Base-by-base conservation (phyloP, 2,113 vertebrate genomes). In the Lagenorhynchus albirostris region DNA sequence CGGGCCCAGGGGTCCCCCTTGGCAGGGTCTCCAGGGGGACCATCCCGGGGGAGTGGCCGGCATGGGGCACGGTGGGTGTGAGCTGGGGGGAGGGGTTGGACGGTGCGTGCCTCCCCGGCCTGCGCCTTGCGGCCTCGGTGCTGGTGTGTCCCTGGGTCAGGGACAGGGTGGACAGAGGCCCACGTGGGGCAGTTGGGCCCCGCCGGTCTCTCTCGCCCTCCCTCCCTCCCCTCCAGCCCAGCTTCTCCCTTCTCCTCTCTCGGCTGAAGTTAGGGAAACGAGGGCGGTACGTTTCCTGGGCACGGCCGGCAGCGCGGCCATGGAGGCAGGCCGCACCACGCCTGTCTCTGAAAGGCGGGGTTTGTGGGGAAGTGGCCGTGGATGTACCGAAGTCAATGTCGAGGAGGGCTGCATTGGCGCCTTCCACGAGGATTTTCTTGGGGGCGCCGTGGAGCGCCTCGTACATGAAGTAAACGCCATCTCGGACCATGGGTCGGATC, bases 391-490 rank as follows among this genome's bases (percentile, higher is more conserved):
- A 99, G 98, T 99, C 99, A 67, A 99, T 99, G 98, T 99, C 99
- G 5, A 99, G 99, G 53, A 99, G 99, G 74, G 99, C 99, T 13
- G 99, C 99, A 18, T 99, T 99, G 96, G 99, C 99, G n/a, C 99
- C 99, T 98, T 99, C 99, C 88, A 99, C 99, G 74, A 99, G 99
- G 93, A 99, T 99, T 96, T 99, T 99, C 99, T 99, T 99, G 29
- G 99, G 98, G 77, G 99, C 89, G 71, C 99, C 99, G 6, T 99
- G 99, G 91, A 99, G 99, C 4, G 99, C 99, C 97, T 99, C 99
- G 1, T 99, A 99, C 99, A 99, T 99, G 98, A 99, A 99, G 97
- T 99, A 99, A 9, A 99, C 99, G 0, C 99, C 99, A 9, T 99
- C 99, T 92, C 99, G 99, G 93, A 99, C 99, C 99, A 99, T 99